phyloP scores from a whole-genome alignment of 2,888 invertebrate genomes.

The Hyalella azteca region DNA sequence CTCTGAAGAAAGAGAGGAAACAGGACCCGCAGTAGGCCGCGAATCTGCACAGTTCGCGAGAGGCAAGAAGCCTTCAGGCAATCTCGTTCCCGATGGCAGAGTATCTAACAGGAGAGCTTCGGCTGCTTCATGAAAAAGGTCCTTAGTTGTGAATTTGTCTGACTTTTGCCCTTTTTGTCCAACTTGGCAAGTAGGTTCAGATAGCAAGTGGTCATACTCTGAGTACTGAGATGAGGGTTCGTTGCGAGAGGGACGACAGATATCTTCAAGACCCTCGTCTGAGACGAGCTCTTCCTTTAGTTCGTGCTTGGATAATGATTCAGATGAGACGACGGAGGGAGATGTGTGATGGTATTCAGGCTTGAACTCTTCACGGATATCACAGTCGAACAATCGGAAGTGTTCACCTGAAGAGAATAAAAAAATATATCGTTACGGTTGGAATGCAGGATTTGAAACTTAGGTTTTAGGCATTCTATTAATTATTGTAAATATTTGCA shows the following conservation, averaged over 20 bases:
- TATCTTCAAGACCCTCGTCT: too few relatives aligned
- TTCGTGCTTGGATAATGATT: too few relatives aligned
- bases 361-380: background rate
- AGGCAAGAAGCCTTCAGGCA: too few relatives aligned
- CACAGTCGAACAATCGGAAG: background rate
- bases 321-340: too few relatives aligned
- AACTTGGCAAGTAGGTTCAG: background rate
- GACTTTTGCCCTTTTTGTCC: too few relatives aligned
- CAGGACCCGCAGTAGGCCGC: background rate
- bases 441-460: too few relatives aligned
- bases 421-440: background rate
- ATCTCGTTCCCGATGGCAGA: background rate
- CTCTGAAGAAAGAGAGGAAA: background rate
- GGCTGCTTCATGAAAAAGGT: conserved; percentile 10
- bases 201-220: conserved; percentile 2
- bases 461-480: too few relatives aligned
- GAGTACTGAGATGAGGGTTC: background rate
- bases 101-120: background rate
- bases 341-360: background rate
- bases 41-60: too few relatives aligned
- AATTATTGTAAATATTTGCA: too few relatives aligned
- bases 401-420: conserved; percentile 19
- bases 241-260: too few relatives aligned
- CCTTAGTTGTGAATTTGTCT: too few relatives aligned
- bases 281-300: too few relatives aligned